Evolutionary conservation across 2,113 vertebrate species (phyloP).

Genomic region (Sinocyclocheilus grahami): DNA sequence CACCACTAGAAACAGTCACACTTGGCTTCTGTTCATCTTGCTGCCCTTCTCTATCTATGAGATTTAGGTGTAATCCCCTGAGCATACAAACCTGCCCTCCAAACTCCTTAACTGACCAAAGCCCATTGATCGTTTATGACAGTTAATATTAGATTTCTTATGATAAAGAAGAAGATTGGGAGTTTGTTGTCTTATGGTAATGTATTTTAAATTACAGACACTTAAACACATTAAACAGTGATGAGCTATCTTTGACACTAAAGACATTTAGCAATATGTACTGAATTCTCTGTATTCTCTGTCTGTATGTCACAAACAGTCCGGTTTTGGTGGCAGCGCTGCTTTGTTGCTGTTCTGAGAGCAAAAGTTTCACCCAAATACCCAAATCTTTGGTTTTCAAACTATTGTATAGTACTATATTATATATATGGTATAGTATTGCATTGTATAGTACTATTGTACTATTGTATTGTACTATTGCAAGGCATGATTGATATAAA

Average conservation of each 20-base stretch:
- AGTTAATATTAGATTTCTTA: neutral
- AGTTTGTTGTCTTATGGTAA: neutral
- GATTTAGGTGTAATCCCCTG: slow-evolving; percentile 48
- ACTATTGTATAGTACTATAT: too few species aligned
- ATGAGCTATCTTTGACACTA: too few species aligned
- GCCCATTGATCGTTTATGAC: slow-evolving; percentile 9
- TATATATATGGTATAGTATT: too few species aligned
- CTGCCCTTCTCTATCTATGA: slow-evolving; percentile 28
- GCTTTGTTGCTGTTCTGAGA: neutral
- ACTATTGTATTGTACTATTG: too few species aligned
- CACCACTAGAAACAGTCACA: slow-evolving; percentile 16
- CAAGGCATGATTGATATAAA: neutral
- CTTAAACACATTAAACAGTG: too few species aligned
- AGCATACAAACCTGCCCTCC: slow-evolving; percentile 44
- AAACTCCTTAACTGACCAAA: slow-evolving; percentile 32
- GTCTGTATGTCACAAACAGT: neutral
- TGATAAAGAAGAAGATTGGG: neutral
- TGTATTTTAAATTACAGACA: neutral
- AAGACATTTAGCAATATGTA: too few species aligned
- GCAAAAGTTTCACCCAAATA: neutral
- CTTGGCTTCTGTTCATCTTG: slow-evolving; percentile 37
- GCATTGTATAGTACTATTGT: too few species aligned
- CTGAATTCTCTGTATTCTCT: neutral
- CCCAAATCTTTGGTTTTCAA: neutral
- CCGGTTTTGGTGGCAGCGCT: neutral